Conservation (phyloP, 2,113 vertebrate genomes). For the Nicator chloris region DNA sequence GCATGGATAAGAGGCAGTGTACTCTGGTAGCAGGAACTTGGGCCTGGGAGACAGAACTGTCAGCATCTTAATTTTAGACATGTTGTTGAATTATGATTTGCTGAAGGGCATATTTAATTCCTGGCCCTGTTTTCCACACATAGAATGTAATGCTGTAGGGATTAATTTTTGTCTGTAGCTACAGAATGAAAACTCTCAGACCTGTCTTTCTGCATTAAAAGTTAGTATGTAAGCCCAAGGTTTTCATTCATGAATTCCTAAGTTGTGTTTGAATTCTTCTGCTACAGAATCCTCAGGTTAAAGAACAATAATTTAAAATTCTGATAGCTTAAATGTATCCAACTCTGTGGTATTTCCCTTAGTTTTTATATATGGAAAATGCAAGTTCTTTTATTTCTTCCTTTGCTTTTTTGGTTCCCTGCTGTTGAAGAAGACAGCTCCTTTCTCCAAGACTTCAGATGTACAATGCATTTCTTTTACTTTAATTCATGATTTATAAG, state of each 20-base stretch:
- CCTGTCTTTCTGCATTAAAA: not conserved
- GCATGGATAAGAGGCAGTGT: not conserved
- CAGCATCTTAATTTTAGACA: conserved; percentile 12
- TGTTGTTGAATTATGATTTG: conserved; percentile 20
- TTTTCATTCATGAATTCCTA: not conserved
- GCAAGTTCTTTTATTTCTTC: not conserved
- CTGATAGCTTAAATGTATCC: not conserved
- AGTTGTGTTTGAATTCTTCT: not conserved
- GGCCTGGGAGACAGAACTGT: conserved; percentile 5
- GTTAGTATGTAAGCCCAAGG: not conserved
- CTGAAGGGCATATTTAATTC: conserved; percentile 27
- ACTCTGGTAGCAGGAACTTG: not conserved
- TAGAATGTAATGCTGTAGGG: not conserved
- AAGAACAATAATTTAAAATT: not conserved
- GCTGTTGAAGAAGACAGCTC: not conserved
- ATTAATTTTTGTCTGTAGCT: not conserved
- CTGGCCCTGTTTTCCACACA: not conserved
- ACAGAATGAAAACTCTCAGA: not conserved
- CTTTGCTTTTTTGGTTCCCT: not conserved
- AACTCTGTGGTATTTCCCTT: not conserved
- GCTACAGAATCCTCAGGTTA: not conserved
- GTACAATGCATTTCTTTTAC: not conserved
- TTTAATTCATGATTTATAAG: not conserved
- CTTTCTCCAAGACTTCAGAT: not conserved
- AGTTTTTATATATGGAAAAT: not conserved